A percentile compares a stretch with the other conserved stretches of the same genome.
Evolutionary conservation across 23 tunicate genomes (phyloP).

Genomic region (Ciona savignyi): DNA sequence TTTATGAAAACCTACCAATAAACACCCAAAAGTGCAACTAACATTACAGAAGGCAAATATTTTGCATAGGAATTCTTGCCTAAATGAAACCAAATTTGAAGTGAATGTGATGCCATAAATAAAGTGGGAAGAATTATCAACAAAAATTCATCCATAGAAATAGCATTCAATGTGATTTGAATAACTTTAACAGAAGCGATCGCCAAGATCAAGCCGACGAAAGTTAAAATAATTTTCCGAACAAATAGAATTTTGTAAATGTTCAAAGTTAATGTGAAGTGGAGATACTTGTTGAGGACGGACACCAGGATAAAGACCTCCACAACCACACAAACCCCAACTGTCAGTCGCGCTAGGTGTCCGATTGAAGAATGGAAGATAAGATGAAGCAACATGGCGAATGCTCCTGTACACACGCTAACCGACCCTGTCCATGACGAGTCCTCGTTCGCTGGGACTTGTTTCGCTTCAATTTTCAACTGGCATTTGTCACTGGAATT

Average conservation of each 20-base stretch:
- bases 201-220: not conserved
- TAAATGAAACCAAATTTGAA: too few relatives aligned
- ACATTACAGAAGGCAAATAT: too few relatives aligned
- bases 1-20: too few relatives aligned
- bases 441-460: too few relatives aligned
- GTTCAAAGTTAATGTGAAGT: not conserved
- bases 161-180: not conserved
- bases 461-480: too few relatives aligned
- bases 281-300: constrained; percentile 5
- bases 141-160: not conserved
- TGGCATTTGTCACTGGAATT: too few relatives aligned
- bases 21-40: too few relatives aligned
- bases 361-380: constrained; percentile 3
- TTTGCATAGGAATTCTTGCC: too few relatives aligned
- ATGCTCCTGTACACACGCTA: not conserved
- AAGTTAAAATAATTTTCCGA: not conserved
- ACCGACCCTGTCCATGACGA: constrained; percentile 9
- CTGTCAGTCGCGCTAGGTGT: constrained; percentile 2
- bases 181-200: not conserved
- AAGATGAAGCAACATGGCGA: not conserved
- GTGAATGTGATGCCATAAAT: too few relatives aligned
- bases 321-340: constrained; percentile 9
- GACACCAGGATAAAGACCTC: not conserved
- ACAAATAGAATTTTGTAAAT: constrained; percentile 3
- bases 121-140: not conserved